Base-by-base conservation (phyloP, 2,888 invertebrate genomes). In the Hydrotaea cyrtoneurina region DNA sequence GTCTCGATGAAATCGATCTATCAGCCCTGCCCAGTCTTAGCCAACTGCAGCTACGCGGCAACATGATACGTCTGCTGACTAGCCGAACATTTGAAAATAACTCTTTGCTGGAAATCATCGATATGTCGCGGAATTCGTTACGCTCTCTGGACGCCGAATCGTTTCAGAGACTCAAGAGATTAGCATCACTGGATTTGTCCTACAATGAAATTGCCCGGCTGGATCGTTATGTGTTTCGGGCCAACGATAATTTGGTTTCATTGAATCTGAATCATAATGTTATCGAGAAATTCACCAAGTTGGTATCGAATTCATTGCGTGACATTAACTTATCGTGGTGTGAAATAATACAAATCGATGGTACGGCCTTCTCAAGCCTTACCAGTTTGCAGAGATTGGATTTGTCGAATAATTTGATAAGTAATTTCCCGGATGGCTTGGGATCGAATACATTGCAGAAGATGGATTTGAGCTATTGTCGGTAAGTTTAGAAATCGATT, bases 231-330 rank as follows among this genome's bases (percentile, higher is more conserved):
- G 93, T 94, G 2, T 94, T 96, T 86, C 90, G 93, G 46, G 93
- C 94, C 86, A 95, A 95, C 90, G 93, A 94, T 17, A 93, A 94
- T 0, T 90, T 96, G 36, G 93, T 93, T 5, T 92, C 93, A 71
- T 90, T 96, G 15, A 95, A 95, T 89, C 89, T 96, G 50, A 95
- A 96, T 3, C 93, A 94, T 87, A 96, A 95, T 89, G 95, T 95
- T 87, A 90, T 96, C 0, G 94, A 93, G 69, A 93, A 92, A 86
- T 92, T 95, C 39, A 94, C 94, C 19, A 93, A 93, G 89, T 91
- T 95, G 2, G 93, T 93, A 84, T 94, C 94, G 57, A 93, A 93
- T 59, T 95, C 95, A 0, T 85, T 96, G 77, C 92, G 93, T 19
- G 89, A 92, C 36, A 90, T 96, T 23, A 95, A 95, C 89, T 91